Conservation (phyloP, 2,113 vertebrate genomes). For the Antigone vipio region DNA sequence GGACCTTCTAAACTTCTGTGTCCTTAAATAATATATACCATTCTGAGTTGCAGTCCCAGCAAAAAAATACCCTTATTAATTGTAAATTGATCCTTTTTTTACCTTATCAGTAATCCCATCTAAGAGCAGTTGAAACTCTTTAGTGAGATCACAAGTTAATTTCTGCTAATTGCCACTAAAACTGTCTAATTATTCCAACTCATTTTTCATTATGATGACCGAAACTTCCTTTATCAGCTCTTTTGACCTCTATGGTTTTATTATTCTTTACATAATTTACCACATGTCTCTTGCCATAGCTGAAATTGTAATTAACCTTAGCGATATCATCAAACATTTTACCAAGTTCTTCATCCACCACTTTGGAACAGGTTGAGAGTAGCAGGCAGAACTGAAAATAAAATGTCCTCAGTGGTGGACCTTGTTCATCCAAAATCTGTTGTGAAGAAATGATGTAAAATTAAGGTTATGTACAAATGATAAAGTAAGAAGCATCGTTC, state of each 20-base stretch:
- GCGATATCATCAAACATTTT: background rate
- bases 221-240: constrained; percentile 44
- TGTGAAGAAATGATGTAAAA: background rate
- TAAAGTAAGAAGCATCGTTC: background rate
- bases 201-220: constrained; percentile 15
- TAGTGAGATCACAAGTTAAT: constrained; percentile 29
- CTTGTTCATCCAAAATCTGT: background rate
- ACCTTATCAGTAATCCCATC: background rate
- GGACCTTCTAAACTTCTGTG: background rate
- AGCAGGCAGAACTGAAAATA: background rate
- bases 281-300: background rate
- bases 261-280: constrained; percentile 56
- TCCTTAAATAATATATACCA: background rate
- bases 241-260: constrained; percentile 50
- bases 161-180: constrained; percentile 37
- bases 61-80: background rate
- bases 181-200: constrained; percentile 40
- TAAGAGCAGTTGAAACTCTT: constrained; percentile 24
- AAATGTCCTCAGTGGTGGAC: background rate
- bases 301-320: constrained; percentile 43
- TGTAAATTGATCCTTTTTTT: background rate
- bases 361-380: background rate
- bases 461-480: background rate
- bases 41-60: background rate
- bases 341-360: constrained; percentile 21